Evolutionary conservation across 1,140 invertebrate genomes (phyloP).

Genomic region (Lordiphosa clarofinis): DNA sequence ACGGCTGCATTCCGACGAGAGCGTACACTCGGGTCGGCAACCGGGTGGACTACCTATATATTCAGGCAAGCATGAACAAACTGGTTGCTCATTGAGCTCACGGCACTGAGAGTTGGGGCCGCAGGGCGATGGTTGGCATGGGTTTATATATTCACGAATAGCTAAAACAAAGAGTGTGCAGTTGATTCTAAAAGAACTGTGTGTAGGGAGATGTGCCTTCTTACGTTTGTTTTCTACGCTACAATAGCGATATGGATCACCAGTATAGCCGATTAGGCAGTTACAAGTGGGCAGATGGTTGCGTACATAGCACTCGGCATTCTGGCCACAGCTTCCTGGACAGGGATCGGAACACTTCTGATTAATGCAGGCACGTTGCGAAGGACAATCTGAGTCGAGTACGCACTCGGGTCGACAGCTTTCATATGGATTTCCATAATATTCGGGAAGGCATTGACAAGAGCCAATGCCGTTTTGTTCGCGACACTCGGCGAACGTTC

Average conservation of each 20-base stretch:
- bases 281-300: slow-evolving; percentile 88
- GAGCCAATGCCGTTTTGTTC: slow-evolving; percentile 79
- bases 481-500: slow-evolving; percentile 81
- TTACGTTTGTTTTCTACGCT: slow-evolving; percentile 62
- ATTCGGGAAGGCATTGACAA: slow-evolving; percentile 81
- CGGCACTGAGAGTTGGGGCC: slow-evolving; percentile 87
- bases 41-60: slow-evolving; percentile 89
- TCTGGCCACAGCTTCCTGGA: slow-evolving; percentile 82
- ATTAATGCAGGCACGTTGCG: slow-evolving; percentile 81
- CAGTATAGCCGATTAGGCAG: slow-evolving; percentile 84
- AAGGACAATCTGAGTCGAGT: slow-evolving; percentile 82
- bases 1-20: slow-evolving; percentile 84
- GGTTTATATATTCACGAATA: slow-evolving; percentile 79
- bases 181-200: not conserved
- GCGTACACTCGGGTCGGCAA: slow-evolving; percentile 85
- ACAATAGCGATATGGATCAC: slow-evolving; percentile 85
- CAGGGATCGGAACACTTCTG: slow-evolving; percentile 84
- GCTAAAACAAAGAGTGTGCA: slow-evolving; percentile 41
- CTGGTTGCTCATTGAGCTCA: slow-evolving; percentile 83
- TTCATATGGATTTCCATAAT: slow-evolving; percentile 82
- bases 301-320: slow-evolving; percentile 87
- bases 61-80: slow-evolving; percentile 86
- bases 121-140: slow-evolving; percentile 85
- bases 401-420: slow-evolving; percentile 83
- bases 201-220: not conserved